Percentiles rank a stretch among this genome's conserved stretches.
Evolutionary conservation across 2,113 vertebrate species (phyloP).

Genomic region (Fregetta grallaria): DNA sequence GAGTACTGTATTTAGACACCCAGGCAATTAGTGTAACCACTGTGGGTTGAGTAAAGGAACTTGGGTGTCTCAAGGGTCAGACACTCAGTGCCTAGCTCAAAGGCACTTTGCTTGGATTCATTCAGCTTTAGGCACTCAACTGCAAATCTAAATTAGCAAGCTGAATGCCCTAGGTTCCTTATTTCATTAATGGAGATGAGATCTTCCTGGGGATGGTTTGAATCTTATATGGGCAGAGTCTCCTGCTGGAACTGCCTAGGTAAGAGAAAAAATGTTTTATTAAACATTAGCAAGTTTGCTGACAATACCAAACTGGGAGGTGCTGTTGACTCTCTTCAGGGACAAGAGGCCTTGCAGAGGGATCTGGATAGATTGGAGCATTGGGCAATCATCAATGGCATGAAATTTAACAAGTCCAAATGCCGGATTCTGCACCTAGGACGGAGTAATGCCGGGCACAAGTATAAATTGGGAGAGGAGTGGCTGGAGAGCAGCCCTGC

Average conservation of each 20-base stretch:
- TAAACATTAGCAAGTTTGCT: neutral
- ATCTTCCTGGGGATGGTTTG: neutral
- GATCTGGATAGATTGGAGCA: neutral
- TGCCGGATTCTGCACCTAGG: neutral
- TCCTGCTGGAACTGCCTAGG: neutral
- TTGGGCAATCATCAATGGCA: neutral
- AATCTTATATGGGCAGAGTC: neutral
- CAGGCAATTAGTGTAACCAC: neutral
- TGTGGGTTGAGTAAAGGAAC: neutral
- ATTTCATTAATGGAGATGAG: neutral
- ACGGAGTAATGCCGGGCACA: neutral
- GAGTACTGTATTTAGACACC: neutral
- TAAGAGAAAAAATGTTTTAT: neutral
- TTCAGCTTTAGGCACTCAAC: neutral
- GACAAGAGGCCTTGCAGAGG: neutral
- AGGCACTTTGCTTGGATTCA: neutral
- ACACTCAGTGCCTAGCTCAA: neutral
- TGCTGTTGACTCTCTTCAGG: neutral
- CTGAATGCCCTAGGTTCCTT: neutral
- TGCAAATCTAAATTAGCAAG: neutral
- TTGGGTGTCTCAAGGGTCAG: neutral
- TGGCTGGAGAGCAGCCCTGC: neutral
- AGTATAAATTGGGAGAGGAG: neutral
- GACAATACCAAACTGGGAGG: neutral
- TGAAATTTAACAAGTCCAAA: neutral